Percentiles rank a stretch among this genome's conserved stretches.
phyloP scores from a whole-genome alignment of 2,113 vertebrate species.

The Tenrec ecaudatus region DNA sequence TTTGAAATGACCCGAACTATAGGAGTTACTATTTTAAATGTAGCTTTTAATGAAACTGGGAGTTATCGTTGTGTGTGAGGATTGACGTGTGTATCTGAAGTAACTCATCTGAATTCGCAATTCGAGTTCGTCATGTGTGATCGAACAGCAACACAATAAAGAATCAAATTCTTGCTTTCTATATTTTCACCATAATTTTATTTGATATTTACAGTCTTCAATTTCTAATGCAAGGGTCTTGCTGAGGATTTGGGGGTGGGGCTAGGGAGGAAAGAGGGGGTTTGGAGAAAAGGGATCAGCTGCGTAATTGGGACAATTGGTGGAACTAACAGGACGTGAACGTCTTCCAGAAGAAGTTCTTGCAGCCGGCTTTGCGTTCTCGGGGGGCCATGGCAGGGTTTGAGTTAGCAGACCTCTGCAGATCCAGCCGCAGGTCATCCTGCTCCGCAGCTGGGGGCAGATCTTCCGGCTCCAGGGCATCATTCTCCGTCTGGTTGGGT shows the following conservation, averaged over 20 bases:
- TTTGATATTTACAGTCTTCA: constrained; percentile 90
- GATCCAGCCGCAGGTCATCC: constrained; percentile 92
- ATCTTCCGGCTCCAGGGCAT: constrained; percentile 93
- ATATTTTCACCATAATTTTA: constrained; percentile 88
- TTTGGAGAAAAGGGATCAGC: constrained; percentile 59
- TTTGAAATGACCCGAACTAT: constrained; percentile 78
- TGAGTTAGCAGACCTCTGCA: constrained; percentile 92
- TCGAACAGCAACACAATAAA: constrained; percentile 85
- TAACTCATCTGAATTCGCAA: constrained; percentile 85
- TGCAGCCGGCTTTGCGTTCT: constrained; percentile 99
- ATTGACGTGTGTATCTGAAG: constrained; percentile 71
- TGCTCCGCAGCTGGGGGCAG: constrained; percentile 90
- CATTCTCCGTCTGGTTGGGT: constrained; percentile 95
- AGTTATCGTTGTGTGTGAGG: constrained; percentile 86
- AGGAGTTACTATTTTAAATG: constrained; percentile 84
- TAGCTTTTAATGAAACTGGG: constrained; percentile 89
- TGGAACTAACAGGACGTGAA: constrained; percentile 97
- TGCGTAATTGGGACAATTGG: constrained; percentile 47
- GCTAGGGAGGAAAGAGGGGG: constrained; percentile 60
- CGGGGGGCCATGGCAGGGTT: constrained; percentile 93
- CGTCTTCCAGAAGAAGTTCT: constrained; percentile 99
- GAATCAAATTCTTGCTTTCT: constrained; percentile 82
- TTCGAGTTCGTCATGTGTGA: constrained; percentile 84
- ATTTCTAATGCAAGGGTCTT: constrained; percentile 84
- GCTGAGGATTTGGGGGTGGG: constrained; percentile 62